Base-by-base conservation (phyloP, 1,140 invertebrate genomes). In the Drosophila virilis region DNA sequence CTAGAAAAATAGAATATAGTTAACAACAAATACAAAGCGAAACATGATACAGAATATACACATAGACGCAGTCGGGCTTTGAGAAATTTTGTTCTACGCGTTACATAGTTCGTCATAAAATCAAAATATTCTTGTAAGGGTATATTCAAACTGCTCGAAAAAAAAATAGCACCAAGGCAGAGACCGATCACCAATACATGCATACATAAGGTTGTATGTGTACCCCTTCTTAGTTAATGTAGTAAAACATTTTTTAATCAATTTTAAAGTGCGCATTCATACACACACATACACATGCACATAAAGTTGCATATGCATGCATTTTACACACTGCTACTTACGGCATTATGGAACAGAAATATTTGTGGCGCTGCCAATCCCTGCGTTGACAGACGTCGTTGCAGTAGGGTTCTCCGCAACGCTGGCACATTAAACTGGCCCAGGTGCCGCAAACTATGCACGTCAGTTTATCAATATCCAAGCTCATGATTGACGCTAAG, bases 361-460 rank as follows among this genome's bases (percentile, higher is more conserved):
- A 72, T 57, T 84, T 88, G 45, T 88, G 83, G 0, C 48, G 38
- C 15, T 74, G 84, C 83, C 83, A 88, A 58, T 88, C 84, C 15
- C 22, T 22, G 0, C 35, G 15, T 13, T 88, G 83, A 32, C 83
- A 88, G 0, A 15, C 7, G 0, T 32, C 55, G 17, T 22, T 60
- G 52, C 83, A 88, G 40, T 88, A 88, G 1, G 57, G 13, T 22
- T 89, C 83, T 7, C 13, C 43, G 40, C 83, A 88, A n/a, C 83
- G 80, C 32, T 89, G 58, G 59, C 83, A 88, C 83, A 80, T 80
- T 8, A 80, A 28, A 2, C 1, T 6, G 1, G 61, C 9, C 0
- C 2, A 1, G 6, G 10, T 40, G 5, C 76, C 76, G 10, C 82
- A 86, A 12, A 74, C 9, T 5, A 32, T 33, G 35, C 82, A 86